Percentiles rank a stretch among this genome's conserved stretches.
phyloP scores from a whole-genome alignment of 1,140 invertebrate species.

The Drosophila pandora region DNA sequence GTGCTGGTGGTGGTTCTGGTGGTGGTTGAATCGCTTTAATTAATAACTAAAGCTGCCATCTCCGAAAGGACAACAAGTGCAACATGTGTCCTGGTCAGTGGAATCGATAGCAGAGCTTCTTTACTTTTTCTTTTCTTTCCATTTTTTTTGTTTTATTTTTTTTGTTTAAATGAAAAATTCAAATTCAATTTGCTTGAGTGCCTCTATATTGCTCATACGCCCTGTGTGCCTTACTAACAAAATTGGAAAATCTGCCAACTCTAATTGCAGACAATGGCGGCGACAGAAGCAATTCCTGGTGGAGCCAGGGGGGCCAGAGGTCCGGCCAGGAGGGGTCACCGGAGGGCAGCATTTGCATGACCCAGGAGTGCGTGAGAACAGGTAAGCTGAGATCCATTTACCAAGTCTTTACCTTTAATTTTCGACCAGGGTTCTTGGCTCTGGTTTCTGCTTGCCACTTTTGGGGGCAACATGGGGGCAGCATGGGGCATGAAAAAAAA shows the following conservation, averaged over 20 bases:
- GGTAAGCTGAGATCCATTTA: conserved; percentile 83
- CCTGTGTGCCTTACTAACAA: background rate
- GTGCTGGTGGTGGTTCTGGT: background rate
- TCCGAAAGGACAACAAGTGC: conserved; percentile 40
- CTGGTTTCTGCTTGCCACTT: background rate
- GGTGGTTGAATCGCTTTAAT: conserved; percentile 52
- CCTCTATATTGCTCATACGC: conserved; percentile 38
- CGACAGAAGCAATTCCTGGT: conserved; percentile 31
- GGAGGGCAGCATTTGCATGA: conserved; percentile 86
- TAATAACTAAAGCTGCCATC: conserved; percentile 44
- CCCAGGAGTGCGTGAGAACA: conserved; percentile 89
- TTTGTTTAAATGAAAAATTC: conserved; percentile 58
- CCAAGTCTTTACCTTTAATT: background rate
- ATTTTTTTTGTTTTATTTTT: background rate
- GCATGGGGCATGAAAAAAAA: too few relatives aligned
- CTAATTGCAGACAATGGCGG: conserved; percentile 59
- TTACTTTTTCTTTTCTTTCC: too few relatives aligned
- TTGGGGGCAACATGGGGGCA: background rate
- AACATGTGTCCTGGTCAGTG: conserved; percentile 53
- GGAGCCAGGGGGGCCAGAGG: conserved; percentile 15
- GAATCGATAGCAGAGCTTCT: background rate
- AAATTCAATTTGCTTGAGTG: conserved; percentile 76
- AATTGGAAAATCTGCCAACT: conserved; percentile 32
- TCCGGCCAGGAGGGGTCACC: conserved; percentile 5
- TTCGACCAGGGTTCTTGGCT: background rate